Conservation (phyloP, 2,797 vertebrate genomes). For the Megaceryle alcyon region DNA sequence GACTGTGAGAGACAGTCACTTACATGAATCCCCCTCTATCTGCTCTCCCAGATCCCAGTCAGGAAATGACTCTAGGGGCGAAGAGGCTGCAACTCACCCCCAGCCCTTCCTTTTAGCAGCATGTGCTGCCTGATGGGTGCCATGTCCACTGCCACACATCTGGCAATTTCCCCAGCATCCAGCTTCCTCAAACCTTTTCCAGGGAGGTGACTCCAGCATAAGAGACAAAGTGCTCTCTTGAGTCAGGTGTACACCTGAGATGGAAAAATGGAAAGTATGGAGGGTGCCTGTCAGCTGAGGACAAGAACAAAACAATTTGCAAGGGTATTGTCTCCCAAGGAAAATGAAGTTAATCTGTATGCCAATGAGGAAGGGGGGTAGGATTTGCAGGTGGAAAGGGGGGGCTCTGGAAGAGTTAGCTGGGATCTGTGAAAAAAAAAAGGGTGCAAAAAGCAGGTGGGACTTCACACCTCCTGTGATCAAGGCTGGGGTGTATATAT, state of each 20-base stretch:
- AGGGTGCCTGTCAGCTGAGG: neutral
- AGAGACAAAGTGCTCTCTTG: neutral
- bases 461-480: conserved; percentile 19
- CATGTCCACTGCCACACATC: neutral
- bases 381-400: neutral
- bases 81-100: neutral
- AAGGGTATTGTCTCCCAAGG: neutral
- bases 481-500: conserved; percentile 40
- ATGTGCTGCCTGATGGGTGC: neutral
- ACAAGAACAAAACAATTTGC: neutral
- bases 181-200: neutral
- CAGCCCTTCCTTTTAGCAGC: neutral
- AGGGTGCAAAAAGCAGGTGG: conserved; percentile 33
- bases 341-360: neutral
- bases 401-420: neutral
- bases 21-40: neutral
- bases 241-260: neutral
- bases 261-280: neutral
- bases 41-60: neutral
- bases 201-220: neutral
- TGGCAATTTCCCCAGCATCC: neutral
- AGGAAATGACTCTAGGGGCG: neutral
- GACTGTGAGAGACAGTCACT: neutral
- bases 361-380: no score
- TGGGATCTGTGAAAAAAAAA: neutral